Evolutionary conservation across 2,888 invertebrate species (phyloP).

Genomic region (Zygaena filipendulae): DNA sequence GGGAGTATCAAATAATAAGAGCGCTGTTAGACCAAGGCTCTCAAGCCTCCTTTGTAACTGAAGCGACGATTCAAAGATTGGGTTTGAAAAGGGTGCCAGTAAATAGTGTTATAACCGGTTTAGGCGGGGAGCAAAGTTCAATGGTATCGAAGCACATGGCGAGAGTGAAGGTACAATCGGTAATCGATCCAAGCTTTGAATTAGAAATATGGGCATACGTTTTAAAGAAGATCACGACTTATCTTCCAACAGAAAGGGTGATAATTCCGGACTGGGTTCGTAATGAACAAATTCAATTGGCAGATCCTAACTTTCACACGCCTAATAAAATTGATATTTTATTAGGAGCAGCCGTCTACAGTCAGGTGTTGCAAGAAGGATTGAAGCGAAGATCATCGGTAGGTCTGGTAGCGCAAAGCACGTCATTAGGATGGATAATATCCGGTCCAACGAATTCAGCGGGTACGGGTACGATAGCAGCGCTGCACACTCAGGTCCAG

Average conservation of each 20-base stretch:
- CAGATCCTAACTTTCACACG: constrained; percentile 8
- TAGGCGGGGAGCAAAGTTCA: constrained; percentile 9
- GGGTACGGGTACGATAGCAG: neutral
- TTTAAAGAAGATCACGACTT: constrained; percentile 7
- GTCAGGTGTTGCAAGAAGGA: constrained; percentile 7
- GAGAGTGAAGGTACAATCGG: constrained; percentile 11
- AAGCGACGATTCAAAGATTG: constrained; percentile 10
- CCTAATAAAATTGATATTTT: constrained; percentile 11
- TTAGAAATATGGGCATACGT: constrained; percentile 7
- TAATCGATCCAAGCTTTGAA: constrained; percentile 6
- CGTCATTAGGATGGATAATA: constrained; percentile 10
- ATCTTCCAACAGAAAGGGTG: constrained; percentile 3
- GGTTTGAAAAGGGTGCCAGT: constrained; percentile 6
- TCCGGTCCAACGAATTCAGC: constrained; percentile 2
- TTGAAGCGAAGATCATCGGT: constrained; percentile 3
- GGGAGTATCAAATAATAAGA: constrained; percentile 8
- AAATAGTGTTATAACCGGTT: constrained; percentile 10
- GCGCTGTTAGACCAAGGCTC: constrained; percentile 13
- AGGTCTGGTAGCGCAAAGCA: constrained; percentile 6
- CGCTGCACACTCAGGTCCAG: neutral
- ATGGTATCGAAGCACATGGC: constrained; percentile 12
- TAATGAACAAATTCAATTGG: constrained; percentile 5
- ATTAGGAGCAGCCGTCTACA: constrained; percentile 10
- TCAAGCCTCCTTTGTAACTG: constrained; percentile 15
- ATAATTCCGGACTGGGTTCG: constrained; percentile 3